Percentiles rank a stretch among this genome's conserved stretches.
Conservation (phyloP, 2,888 invertebrate genomes). For the Panopea generosa region DNA sequence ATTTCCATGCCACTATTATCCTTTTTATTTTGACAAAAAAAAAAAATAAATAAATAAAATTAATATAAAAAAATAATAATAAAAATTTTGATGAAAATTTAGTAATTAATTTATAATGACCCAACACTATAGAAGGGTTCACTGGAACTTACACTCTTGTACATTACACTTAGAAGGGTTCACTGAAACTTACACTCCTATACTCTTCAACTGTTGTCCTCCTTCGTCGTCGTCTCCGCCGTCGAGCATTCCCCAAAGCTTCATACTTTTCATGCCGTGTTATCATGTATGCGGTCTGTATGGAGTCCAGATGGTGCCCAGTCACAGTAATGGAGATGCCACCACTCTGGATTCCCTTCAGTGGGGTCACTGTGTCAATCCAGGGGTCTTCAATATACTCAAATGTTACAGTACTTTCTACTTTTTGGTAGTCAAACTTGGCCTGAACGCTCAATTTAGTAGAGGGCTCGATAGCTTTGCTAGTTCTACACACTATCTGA, state of each 20-base stretch:
- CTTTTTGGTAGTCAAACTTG: slow-evolving; percentile 91
- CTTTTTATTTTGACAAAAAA: too few relatives aligned
- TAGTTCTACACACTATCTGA: too few relatives aligned
- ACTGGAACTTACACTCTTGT: too few relatives aligned
- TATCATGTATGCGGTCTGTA: slow-evolving; percentile 97
- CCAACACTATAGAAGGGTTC: too few relatives aligned
- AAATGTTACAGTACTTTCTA: slow-evolving; percentile 88
- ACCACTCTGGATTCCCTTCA: slow-evolving; percentile 87
- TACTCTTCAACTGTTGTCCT: slow-evolving; percentile 85
- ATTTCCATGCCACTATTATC: too few relatives aligned
- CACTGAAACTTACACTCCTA: too few relatives aligned
- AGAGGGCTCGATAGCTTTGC: not conserved
- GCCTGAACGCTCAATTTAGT: slow-evolving; percentile 87
- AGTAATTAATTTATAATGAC: too few relatives aligned
- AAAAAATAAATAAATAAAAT: too few relatives aligned
- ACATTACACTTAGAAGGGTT: too few relatives aligned
- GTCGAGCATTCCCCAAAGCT: not conserved
- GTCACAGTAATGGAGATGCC: slow-evolving; percentile 97
- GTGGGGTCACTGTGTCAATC: slow-evolving; percentile 94
- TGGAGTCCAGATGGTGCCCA: slow-evolving; percentile 95
- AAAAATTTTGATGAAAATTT: too few relatives aligned
- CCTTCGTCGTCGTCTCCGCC: not conserved
- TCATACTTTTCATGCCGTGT: slow-evolving; percentile 85
- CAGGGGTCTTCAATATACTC: slow-evolving; percentile 95
- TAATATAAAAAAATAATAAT: too few relatives aligned